Evolutionary conservation across 2,113 vertebrate species (phyloP).

Genomic region (Colius striatus): DNA sequence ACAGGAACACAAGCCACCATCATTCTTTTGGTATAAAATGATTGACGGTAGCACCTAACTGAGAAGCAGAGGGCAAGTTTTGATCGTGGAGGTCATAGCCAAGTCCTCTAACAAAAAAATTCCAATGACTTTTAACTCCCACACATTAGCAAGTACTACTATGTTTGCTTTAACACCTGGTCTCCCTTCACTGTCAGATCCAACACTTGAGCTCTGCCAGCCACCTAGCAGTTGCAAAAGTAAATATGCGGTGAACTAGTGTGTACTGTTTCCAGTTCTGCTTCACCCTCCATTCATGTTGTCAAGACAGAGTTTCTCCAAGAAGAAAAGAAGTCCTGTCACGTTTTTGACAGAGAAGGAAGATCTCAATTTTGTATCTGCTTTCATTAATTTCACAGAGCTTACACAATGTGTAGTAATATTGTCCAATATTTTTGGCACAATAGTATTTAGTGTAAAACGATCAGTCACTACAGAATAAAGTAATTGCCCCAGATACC

Average conservation of each 20-base stretch:
- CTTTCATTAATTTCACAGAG: neutral
- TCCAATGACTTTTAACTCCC: neutral
- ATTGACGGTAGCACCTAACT: neutral
- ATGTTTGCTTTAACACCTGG: neutral
- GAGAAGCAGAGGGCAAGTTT: neutral
- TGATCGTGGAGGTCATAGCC: neutral
- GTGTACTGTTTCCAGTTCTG: neutral
- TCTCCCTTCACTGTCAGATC: neutral
- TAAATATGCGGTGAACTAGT: neutral
- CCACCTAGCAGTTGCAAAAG: neutral
- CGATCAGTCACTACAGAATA: neutral
- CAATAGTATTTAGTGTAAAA: neutral
- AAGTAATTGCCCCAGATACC: neutral
- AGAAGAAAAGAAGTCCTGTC: neutral
- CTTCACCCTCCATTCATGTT: neutral
- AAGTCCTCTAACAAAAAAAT: conserved; percentile 10
- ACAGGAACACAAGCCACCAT: neutral
- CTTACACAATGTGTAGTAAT: neutral
- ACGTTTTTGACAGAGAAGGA: neutral
- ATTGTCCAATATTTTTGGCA: neutral
- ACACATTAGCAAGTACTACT: neutral
- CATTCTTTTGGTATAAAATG: neutral
- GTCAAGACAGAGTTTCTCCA: neutral
- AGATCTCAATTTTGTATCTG: neutral
- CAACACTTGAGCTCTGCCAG: neutral